phyloP scores from a whole-genome alignment of 2,888 invertebrate genomes.

The Tromatobia lineatoria region DNA sequence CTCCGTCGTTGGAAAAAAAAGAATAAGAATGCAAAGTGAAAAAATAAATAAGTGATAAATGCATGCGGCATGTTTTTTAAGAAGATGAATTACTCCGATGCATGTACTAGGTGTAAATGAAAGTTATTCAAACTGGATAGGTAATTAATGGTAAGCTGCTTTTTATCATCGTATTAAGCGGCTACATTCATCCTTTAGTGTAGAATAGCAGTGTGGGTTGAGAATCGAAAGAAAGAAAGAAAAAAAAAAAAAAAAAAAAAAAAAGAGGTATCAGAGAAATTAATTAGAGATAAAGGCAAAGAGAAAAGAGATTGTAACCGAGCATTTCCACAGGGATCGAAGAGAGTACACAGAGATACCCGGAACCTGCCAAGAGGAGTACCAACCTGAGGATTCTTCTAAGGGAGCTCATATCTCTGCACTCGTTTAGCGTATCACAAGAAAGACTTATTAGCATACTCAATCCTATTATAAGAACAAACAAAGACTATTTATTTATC shows the following conservation, averaged over 20 bases:
- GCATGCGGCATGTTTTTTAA: slow-evolving; percentile 60
- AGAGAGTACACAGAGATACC: slow-evolving; percentile 79
- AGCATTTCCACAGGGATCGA: slow-evolving; percentile 81
- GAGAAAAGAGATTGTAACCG: slow-evolving; percentile 63
- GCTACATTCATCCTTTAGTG: neutral
- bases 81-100: neutral
- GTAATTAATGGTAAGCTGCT: neutral
- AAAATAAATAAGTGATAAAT: neutral
- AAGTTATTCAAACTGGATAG: neutral
- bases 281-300: slow-evolving; percentile 9
- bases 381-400: slow-evolving; percentile 71
- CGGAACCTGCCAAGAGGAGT: slow-evolving; percentile 77
- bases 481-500: slow-evolving; percentile 63
- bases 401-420: slow-evolving; percentile 66
- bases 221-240: no score
- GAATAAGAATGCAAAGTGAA: neutral
- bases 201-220: slow-evolving; percentile 15
- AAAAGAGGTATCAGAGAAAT: slow-evolving; percentile 5
- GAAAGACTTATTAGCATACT: slow-evolving; percentile 63
- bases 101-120: neutral
- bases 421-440: slow-evolving; percentile 13
- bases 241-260: no score
- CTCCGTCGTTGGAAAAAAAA: neutral
- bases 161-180: neutral
- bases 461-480: slow-evolving; percentile 39